Evolutionary conservation across 2,797 vertebrate species (phyloP).

Genomic region (Silurus lanzhouensis): DNA sequence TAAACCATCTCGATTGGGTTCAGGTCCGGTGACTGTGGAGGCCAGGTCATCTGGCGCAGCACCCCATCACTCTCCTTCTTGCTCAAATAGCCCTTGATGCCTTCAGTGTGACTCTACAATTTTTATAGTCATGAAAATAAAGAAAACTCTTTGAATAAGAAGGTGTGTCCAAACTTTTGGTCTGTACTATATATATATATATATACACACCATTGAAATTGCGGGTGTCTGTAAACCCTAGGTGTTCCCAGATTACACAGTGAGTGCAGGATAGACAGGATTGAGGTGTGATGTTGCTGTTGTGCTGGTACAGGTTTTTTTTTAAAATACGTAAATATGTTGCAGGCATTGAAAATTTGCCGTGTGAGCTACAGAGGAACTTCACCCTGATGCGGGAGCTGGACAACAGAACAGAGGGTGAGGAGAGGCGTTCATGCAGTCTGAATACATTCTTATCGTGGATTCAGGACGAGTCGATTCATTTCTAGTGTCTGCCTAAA

Average conservation of each 20-base stretch:
- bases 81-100: too few species aligned
- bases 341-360: slow-evolving; percentile 92
- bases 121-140: too few species aligned
- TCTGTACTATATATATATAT: too few species aligned
- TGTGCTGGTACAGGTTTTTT: neutral
- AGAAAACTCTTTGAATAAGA: too few species aligned
- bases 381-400: slow-evolving; percentile 94
- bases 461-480: neutral
- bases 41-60: too few species aligned
- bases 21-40: too few species aligned
- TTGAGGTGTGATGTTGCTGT: neutral
- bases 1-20: too few species aligned
- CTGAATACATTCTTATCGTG: neutral
- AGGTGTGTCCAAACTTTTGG: too few species aligned
- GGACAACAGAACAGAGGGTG: slow-evolving; percentile 92
- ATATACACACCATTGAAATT: too few species aligned
- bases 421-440: neutral
- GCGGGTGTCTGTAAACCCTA: neutral
- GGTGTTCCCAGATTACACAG: neutral
- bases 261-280: neutral
- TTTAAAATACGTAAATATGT: neutral
- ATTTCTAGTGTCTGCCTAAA: too few species aligned
- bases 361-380: slow-evolving; percentile 92
- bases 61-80: too few species aligned
- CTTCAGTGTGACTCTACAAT: too few species aligned